phyloP scores from a whole-genome alignment of 2,797 vertebrate species.

The Lophius americanus region DNA sequence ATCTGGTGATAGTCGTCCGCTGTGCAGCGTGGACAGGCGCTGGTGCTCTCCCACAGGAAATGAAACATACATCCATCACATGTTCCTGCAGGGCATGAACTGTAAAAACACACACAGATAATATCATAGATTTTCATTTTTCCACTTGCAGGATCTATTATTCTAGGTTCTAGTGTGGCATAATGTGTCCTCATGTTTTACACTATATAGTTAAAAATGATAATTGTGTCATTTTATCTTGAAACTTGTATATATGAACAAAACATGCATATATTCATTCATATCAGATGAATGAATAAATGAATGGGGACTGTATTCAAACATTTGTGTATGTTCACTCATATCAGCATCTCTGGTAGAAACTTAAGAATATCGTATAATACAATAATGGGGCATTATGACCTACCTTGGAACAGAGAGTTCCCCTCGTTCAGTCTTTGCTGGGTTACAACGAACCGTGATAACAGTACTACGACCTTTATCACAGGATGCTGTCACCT shows the following conservation, averaged over 20 bases:
- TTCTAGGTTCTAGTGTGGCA: not conserved
- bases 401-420: constrained; percentile 89
- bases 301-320: too few species aligned
- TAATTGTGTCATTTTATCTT: too few species aligned
- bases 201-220: not conserved
- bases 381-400: not conserved
- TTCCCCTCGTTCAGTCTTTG: constrained; percentile 83
- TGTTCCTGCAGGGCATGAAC: constrained; percentile 92
- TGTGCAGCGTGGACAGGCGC: constrained; percentile 90
- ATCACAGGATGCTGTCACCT: constrained; percentile 90
- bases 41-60: constrained; percentile 94
- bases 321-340: too few species aligned
- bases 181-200: not conserved
- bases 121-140: not conserved
- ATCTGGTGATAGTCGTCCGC: constrained; percentile 91
- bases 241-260: not conserved
- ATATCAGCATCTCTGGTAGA: not conserved
- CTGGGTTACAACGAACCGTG: constrained; percentile 89
- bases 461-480: constrained; percentile 91
- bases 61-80: constrained; percentile 95
- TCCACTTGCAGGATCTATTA: not conserved
- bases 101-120: constrained; percentile 57
- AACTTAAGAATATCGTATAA: not conserved
- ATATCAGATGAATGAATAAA: too few species aligned
- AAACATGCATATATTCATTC: not conserved